A percentile compares a stretch with the other conserved stretches of the same genome.
phyloP scores from a whole-genome alignment of 2,888 invertebrate genomes.

The Aphidoletes aphidimyza region DNA sequence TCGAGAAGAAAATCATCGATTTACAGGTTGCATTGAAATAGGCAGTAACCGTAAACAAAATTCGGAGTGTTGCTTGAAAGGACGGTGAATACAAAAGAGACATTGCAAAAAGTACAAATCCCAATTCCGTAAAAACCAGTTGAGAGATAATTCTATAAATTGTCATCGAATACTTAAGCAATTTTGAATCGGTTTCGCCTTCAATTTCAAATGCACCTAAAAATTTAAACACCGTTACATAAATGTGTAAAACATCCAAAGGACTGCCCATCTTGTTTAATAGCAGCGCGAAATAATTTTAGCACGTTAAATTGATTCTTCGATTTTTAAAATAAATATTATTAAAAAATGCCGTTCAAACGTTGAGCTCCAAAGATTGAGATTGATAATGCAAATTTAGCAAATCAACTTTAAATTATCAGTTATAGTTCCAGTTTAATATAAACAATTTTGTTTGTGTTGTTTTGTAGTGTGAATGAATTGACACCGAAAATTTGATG shows the following conservation, averaged over 20 bases:
- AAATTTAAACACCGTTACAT: not conserved
- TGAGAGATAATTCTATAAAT: not conserved
- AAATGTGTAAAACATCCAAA: not conserved
- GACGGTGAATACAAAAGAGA: not conserved
- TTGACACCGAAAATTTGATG: no score
- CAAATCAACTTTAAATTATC: no score
- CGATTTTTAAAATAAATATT: no score
- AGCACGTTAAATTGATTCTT: not conserved
- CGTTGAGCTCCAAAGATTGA: no score
- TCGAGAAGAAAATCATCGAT: not conserved
- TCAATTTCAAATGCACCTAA: not conserved
- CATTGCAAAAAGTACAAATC: not conserved
- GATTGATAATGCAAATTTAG: no score
- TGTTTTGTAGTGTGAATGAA: no score
- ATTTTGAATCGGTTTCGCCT: not conserved
- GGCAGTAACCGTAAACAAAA: not conserved
- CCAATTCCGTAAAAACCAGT: not conserved
- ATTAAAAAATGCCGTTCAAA: no score
- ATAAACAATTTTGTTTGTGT: no score
- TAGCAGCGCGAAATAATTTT: not conserved
- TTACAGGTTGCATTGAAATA: not conserved
- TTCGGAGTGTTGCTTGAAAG: not conserved
- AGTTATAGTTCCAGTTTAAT: no score
- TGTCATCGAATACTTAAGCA: not conserved
- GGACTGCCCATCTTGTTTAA: not conserved